Percentiles rank a stretch among this genome's conserved stretches.
Evolutionary conservation across 2,797 vertebrate species (phyloP).

Genomic region (Clarias laeviceps): DNA sequence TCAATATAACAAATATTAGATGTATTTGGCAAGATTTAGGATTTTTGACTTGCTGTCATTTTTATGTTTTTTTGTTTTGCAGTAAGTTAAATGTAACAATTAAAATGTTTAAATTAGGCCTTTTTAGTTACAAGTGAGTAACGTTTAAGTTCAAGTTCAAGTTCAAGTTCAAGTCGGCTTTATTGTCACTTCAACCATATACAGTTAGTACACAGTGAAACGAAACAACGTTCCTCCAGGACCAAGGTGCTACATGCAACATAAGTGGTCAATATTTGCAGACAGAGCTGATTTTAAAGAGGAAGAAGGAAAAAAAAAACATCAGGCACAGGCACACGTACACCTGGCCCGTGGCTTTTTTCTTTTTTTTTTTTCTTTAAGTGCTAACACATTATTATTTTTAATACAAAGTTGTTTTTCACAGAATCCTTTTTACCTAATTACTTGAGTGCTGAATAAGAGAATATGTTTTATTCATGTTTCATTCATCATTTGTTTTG

Average conservation of each 20-base stretch:
- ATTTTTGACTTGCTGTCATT: too few species aligned
- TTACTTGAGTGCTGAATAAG: neutral
- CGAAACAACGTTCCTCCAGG: too few species aligned
- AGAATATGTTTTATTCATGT: neutral
- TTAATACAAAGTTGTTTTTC: neutral
- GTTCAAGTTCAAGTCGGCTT: too few species aligned
- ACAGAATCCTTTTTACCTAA: neutral
- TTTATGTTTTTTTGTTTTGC: too few species aligned
- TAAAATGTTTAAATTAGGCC: neutral
- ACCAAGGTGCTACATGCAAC: too few species aligned
- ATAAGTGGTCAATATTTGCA: neutral
- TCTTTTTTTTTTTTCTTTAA: neutral
- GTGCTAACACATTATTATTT: neutral
- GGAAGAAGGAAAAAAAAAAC: neutral
- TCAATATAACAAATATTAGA: too few species aligned
- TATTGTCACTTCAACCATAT: too few species aligned
- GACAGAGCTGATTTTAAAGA: neutral
- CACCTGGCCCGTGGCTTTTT: neutral
- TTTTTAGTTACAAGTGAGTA: neutral
- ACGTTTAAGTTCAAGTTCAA: too few species aligned
- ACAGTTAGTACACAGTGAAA: too few species aligned
- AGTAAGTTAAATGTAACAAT: too few species aligned
- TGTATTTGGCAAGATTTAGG: too few species aligned
- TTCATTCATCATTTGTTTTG: neutral
- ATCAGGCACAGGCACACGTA: neutral